phyloP scores from a whole-genome alignment of 2,888 invertebrate genomes.

The Tiliacea citrago region DNA sequence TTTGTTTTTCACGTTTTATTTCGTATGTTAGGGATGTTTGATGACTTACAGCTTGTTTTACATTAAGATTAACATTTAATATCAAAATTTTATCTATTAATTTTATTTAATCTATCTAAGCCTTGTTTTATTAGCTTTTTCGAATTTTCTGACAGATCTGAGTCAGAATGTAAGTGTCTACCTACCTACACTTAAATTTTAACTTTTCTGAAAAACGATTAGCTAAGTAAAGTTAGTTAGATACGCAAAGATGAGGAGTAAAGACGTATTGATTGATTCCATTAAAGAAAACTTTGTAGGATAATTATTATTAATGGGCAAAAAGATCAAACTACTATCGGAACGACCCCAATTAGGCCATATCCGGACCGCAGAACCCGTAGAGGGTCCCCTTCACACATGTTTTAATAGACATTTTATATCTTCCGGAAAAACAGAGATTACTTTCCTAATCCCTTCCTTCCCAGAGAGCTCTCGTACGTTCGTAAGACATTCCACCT shows the following conservation, averaged over 20 bases:
- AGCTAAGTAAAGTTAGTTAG: too few relatives aligned
- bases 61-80: conserved; percentile 44
- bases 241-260: not conserved
- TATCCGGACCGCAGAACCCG: conserved; percentile 9
- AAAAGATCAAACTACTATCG: conserved; percentile 8
- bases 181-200: not conserved
- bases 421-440: conserved; percentile 47
- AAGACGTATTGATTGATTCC: not conserved
- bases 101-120: conserved; percentile 9
- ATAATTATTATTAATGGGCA: not conserved
- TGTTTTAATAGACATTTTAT: conserved; percentile 52
- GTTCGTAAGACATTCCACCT: conserved; percentile 45
- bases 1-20: conserved; percentile 58
- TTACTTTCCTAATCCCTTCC: conserved; percentile 52
- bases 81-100: too few relatives aligned
- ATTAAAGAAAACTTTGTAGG: not conserved
- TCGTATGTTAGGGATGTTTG: conserved; percentile 48
- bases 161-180: not conserved
- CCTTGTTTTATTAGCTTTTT: conserved; percentile 10
- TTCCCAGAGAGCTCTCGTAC: conserved; percentile 49
- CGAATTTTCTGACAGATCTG: not conserved
- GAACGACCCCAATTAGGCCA: conserved; percentile 26
- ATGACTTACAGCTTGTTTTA: conserved; percentile 42
- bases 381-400: conserved; percentile 18
- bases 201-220: not conserved